Evolutionary conservation across 37 sponge, comb jelly and placozoan genomes (phyloP), one percentile per base, ranked within the genome.

Genomic region (Tethya wilhelma): DNA sequence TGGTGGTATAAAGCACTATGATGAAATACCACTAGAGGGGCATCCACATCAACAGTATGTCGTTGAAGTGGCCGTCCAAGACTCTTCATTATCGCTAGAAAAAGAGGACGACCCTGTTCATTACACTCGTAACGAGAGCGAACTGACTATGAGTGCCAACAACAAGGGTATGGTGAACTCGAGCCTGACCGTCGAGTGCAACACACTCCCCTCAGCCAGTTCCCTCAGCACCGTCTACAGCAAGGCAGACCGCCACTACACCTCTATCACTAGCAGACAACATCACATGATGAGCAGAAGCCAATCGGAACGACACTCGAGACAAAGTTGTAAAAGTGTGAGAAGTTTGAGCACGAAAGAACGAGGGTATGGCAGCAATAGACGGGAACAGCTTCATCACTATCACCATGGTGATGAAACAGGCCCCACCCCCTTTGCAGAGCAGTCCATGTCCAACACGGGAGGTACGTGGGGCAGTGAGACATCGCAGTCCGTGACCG

Each of bases 121-220:
- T 17, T 8, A 67, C 11, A 67, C 11, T 19, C 5, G 38, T 8
- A 32, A 2, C 11, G 38, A 67, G 9, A 26, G 63, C 63, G 63
- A 14, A 25, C 4, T 38, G 5, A 36, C 20, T 37, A 20, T 2
- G 5, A 30, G 39, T 19, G 14, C 14, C 9, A 49, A 49, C 14
- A 14, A 49, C 14, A 14, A 19, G 36, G 66, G 32, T 19, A 34
- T 64, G 36, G 66, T 19, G 2, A 30, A 64, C 36, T 64, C 66
- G 19, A 72, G 73, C 56, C 33, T 72, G 44, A 56, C 73, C 9
- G 73, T 72, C 32, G 73, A 72, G 56, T 43, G 42, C 4, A 56
- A 45, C 1, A 72, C 73, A 55, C n/a, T 72, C 2, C 73, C 73
- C 56, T 55, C 73, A 12, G 73, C 36, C 33, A 49, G 73, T 56